Percentiles rank a stretch among this genome's conserved stretches.
phyloP scores from a whole-genome alignment of 1,140 invertebrate genomes.

The Melitaea cinxia region DNA sequence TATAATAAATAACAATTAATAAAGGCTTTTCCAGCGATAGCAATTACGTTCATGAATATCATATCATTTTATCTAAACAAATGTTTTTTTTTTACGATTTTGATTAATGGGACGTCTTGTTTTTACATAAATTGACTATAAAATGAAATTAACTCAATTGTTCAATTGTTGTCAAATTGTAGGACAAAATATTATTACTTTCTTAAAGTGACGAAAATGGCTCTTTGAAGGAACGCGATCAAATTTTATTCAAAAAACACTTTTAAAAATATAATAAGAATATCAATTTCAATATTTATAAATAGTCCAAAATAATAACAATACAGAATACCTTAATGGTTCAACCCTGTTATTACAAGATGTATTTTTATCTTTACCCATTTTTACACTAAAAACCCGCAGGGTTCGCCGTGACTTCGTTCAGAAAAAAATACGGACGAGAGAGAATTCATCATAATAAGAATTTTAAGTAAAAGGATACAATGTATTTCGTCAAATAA shows the following conservation, averaged over 20 bases:
- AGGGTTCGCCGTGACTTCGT: conserved; percentile 9
- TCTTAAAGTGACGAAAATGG: background rate
- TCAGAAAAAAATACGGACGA: background rate
- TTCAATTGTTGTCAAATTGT: too few relatives aligned
- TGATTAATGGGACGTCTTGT: too few relatives aligned
- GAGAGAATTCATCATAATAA: background rate
- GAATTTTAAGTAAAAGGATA: background rate
- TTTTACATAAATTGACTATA: too few relatives aligned
- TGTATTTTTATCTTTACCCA: background rate
- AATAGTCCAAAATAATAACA: background rate
- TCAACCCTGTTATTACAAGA: background rate
- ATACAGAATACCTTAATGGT: background rate
- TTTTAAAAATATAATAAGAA: conserved; percentile 6
- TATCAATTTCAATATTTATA: background rate
- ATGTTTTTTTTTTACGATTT: too few relatives aligned
- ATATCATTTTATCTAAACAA: too few relatives aligned
- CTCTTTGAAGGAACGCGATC: background rate
- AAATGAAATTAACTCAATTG: too few relatives aligned
- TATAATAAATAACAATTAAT: too few relatives aligned
- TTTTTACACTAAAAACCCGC: background rate
- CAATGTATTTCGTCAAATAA: background rate
- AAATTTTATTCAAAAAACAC: background rate
- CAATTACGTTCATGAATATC: too few relatives aligned
- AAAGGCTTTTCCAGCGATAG: too few relatives aligned
- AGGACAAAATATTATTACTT: too few relatives aligned